Base-by-base conservation (phyloP, 2,888 invertebrate genomes). In the Stictocephala bisonia region DNA sequence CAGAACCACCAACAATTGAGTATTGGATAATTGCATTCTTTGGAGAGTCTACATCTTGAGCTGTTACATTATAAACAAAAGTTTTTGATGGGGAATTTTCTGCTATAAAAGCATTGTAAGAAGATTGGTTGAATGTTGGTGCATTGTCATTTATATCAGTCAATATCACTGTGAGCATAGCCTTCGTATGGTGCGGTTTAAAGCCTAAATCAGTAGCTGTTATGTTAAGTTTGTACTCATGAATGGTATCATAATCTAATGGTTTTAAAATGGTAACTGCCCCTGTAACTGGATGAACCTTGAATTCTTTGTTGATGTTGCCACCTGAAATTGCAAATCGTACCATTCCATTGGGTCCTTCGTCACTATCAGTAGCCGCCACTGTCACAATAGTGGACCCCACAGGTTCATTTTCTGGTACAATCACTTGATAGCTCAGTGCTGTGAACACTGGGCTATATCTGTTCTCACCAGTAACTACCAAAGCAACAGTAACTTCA, bases 111-210 rank as follows among this genome's bases (percentile, higher is more conserved):
- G 93, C 93, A 79, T 92, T 88, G 82, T 93, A 96, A 66, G 87
- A 84, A 0, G 89, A 87, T 82, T 92, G 91, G 83, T 93, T 92
- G 81, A 97, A 98, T 13, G 87, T 85, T 0, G 97, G 97, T 9
- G 95, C 90, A 83, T 97, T 97, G 81, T 98, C 96, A 81, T 96
- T 97, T 40, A 97, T 93, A 82, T 98, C 97, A 0, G 94, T 94
- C 0, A 98, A 86, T 68, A 92, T 93, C 0, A 98, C 91, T 0
- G 93, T 94, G 6, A 97, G 85, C 79, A 92, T 91, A 0, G 94
- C 94, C 3, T 91, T 90, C 0, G 94, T 89, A 80, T 89, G 89
- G 79, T 89, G 90, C 0, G 93, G 88, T 78, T 93, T 90, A 81
- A 94, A 95, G 1, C 93, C 97, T 64, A 94, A 85, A 85, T 98